Evolutionary conservation across 1,140 invertebrate genomes (phyloP).

Genomic region (Antheraea pernyi): DNA sequence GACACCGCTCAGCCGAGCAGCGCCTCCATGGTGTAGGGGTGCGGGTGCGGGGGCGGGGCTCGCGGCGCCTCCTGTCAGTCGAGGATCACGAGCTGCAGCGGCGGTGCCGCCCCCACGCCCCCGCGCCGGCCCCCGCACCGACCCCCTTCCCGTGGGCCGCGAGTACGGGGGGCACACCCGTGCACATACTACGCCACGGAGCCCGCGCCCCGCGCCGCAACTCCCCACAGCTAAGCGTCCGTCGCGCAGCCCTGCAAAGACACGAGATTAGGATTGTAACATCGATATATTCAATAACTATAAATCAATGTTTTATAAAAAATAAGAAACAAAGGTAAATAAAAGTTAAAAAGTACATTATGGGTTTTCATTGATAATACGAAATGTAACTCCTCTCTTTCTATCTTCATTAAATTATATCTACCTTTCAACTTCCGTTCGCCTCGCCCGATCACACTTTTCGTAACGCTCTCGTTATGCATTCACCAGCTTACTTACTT

Average conservation of each 20-base stretch:
- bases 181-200: slow-evolving; percentile 88
- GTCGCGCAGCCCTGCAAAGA: slow-evolving; percentile 87
- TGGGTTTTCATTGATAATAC: too few relatives aligned
- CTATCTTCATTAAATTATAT: too few relatives aligned
- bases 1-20: slow-evolving; percentile 77
- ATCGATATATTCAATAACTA: too few relatives aligned
- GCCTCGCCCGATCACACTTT: too few relatives aligned
- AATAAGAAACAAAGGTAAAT: too few relatives aligned
- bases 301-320: too few relatives aligned
- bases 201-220: slow-evolving; percentile 93
- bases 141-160: slow-evolving; percentile 75
- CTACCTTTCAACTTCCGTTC: too few relatives aligned
- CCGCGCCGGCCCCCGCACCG: slow-evolving; percentile 32
- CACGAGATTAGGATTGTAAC: slow-evolving; percentile 11
- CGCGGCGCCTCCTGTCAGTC: slow-evolving; percentile 81
- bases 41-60: slow-evolving; percentile 65
- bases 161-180: slow-evolving; percentile 74
- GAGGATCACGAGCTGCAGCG: slow-evolving; percentile 84
- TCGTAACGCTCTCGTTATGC: too few relatives aligned
- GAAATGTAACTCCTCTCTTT: too few relatives aligned
- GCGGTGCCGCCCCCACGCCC: slow-evolving; percentile 45
- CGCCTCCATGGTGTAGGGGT: slow-evolving; percentile 82
- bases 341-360: too few relatives aligned
- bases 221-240: slow-evolving; percentile 89
- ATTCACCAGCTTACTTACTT: too few relatives aligned